Base-by-base conservation (phyloP, 1,140 invertebrate genomes). In the Plodia interpunctella region DNA sequence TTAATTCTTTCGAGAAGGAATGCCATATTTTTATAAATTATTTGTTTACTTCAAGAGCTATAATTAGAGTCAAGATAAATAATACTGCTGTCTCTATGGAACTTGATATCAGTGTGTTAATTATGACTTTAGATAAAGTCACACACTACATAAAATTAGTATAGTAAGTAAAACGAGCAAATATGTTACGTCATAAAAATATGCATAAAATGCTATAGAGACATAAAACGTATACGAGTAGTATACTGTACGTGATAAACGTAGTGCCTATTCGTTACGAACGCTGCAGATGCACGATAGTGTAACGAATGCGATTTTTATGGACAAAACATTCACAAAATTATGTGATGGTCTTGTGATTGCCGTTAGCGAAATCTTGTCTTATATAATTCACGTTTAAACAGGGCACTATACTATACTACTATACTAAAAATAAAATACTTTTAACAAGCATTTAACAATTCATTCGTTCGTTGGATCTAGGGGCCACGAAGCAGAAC, bases 281-380 rank as follows among this genome's bases (percentile, higher is more conserved):
- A 1, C 10, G 38, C 15, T 17, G 38, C 38, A 30, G 52, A 44
- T 55, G 54, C 57, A 32, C 21, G 20, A 66, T 55, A 62, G 56
- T 66, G 60, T 66, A 57, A 60, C 60, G 53, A 60, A 66, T 30
- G 59, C n/a, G 38, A 17, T 3, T 44, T 66, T 66, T 62, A 53
- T 52, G 49, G 54, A 35, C 6, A 50, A 62, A 52, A 62, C 30
- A 57, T 59, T 57, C 49, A 30, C 59, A 51, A 61, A 65, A 62
- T 53, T 44, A 5, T 38, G 28, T 11, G 53, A 56, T 49, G 44
- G 52, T 32, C 28, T 4, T n/a, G n/a, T n/a, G n/a, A n/a, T n/a
- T n/a, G 25, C 17, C n/a, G 55, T 25, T 19, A 10, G 30, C 30
- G 30, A 32, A 32, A 32, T 32, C 11, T 32, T 8, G 30, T 32